Evolutionary conservation across 2,113 vertebrate species (phyloP).

Genomic region (Psephotus haematonotus): DNA sequence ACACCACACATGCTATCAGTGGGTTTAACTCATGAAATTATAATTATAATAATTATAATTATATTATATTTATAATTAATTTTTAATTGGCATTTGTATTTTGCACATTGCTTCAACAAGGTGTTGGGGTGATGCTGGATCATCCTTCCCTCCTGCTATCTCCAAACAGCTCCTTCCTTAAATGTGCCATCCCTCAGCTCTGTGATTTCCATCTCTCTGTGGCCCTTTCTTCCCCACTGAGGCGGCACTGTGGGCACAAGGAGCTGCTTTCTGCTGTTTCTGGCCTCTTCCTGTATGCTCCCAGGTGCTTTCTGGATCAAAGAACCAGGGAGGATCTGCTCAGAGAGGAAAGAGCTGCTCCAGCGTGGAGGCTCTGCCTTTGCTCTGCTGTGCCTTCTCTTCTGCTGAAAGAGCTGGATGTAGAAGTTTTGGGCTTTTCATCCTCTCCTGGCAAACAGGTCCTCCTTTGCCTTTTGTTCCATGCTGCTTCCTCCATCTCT

Average conservation of each 20-base stretch:
- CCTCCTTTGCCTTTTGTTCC: background rate
- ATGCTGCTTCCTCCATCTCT: background rate
- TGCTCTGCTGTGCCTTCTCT: background rate
- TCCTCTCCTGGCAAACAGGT: background rate
- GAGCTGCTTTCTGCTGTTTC: background rate
- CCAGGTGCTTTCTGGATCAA: too few species aligned
- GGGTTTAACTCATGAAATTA: too few species aligned
- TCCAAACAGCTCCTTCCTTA: background rate
- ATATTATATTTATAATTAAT: too few species aligned
- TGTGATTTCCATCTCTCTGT: background rate
- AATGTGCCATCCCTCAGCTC: rapidly evolving
- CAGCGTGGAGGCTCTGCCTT: background rate
- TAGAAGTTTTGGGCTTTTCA: background rate
- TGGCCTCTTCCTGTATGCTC: background rate
- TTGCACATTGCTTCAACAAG: background rate
- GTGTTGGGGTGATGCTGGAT: background rate
- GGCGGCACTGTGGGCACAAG: background rate
- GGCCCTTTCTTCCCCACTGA: background rate
- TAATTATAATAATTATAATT: too few species aligned
- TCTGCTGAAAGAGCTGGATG: background rate
- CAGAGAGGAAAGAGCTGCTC: background rate
- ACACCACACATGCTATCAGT: too few species aligned
- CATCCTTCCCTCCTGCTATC: background rate
- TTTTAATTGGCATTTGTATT: background rate
- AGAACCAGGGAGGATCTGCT: background rate